Base-by-base conservation (phyloP, 2,888 invertebrate species). In the Amblyjoppa fuscipennis region DNA sequence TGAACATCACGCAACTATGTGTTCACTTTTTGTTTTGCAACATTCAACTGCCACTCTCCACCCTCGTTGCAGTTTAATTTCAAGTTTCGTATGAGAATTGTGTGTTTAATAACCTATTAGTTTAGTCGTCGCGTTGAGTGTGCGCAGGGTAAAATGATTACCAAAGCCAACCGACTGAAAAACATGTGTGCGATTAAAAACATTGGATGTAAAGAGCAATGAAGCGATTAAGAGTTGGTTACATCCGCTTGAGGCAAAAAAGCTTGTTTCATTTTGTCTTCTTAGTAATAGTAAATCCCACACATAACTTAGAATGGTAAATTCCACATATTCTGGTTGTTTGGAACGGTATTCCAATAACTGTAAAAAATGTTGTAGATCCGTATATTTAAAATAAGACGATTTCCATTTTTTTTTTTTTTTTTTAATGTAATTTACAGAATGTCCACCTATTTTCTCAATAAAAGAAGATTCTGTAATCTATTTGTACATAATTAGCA, bases 11-110 rank as follows among this genome's bases (percentile, higher is more conserved):
- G 3, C 6, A 51, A 73, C 31, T 34, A 25, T 5, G 41, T 20
- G 20, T 64, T 64, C 31, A 20, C 45, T 75, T 64, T 45, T 53
- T 13, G 45, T 31, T 75, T 75, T 31, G 31, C 31, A 34, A 49
- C 61, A 75, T 75, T 51, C 31, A 64, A 64, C 34, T 31, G 28
- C n/a, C 49, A 61, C 9, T 75, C 28, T 28, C 2, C 28, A 25
- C 3, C 28, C 28, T 59, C 59, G 20, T 11, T n/a, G 11, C 7
- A 9, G 13, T 31, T 49, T 31, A 16, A 49, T 5, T 31, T 64
- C 41, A 75, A 59, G 16, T 41, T n/a, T 59, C 16, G 6, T 25
- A n/a, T 7, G 59, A 59, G 25, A 25, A 45, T 45, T 45, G 20
- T 13, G n/a, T 41, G 9, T 41, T 45, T 28, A 74, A 45, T 6